phyloP scores from a whole-genome alignment of 64 coral and sea anemone genomes.

The Hydrozoanthus tunicans region DNA sequence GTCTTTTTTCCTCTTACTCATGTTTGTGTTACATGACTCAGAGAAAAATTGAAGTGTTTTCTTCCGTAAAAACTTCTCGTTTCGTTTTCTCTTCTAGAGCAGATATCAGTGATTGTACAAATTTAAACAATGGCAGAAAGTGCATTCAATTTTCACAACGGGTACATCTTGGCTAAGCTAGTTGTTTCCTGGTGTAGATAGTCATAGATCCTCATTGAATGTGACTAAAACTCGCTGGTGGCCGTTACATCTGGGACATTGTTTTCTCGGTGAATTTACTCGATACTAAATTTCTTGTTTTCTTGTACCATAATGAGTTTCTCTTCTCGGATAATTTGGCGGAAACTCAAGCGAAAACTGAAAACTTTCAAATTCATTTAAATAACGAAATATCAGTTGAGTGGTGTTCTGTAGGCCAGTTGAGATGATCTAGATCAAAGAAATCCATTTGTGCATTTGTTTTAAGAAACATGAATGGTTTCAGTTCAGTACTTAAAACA shows the following conservation, averaged over 20 bases:
- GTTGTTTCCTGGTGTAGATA: constrained; percentile 17
- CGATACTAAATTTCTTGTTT: neutral
- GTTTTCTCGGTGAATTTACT: neutral
- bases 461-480: neutral
- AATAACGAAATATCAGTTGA: neutral
- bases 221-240: neutral
- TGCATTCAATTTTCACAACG: neutral
- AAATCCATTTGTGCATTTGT: neutral
- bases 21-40: neutral
- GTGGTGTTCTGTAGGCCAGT: no score
- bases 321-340: no score
- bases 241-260: neutral
- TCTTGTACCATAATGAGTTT: neutral
- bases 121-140: constrained; percentile 9
- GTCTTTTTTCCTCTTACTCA: neutral
- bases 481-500: neutral
- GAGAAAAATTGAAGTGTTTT: neutral
- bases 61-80: neutral
- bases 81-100: neutral
- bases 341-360: neutral
- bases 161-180: neutral
- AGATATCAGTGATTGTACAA: constrained; percentile 1
- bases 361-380: constrained; percentile 9
- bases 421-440: no score
- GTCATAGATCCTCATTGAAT: constrained; percentile 1